Evolutionary conservation across 2,888 invertebrate genomes (phyloP), one percentile per base, ranked within the genome.

Genomic region (Diadromus collaris): DNA sequence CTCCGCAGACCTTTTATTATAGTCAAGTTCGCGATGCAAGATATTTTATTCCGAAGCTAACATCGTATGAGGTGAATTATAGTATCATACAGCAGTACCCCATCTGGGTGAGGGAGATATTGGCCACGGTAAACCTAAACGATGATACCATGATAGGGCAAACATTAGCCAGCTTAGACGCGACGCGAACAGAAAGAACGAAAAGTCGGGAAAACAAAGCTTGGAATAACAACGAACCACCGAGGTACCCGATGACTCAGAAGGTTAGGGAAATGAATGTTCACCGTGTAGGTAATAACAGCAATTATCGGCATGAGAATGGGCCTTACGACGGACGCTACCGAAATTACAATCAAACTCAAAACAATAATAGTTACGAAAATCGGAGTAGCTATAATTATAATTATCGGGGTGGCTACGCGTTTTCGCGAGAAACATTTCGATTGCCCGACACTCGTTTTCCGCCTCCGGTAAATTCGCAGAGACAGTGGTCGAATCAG

Each of bases 1-100:
- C 76, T 5, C 16, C 74, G 19, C 77, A 80, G 13, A 69, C 77
- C 7, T 80, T 44, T 46, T 80, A 65, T 54, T 77, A 71, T 13
- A n/a, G 65, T 32, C 71, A 77, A 32, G 19, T 71, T 5, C 48
- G 27, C 13, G 71, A 71, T 10, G 70, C 71, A 2, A 7, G 38
- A 13, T 58, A 63, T 65, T 71, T 76, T 19, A 34, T 61, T 27
- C 77, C 77, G 16, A 32, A 64, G 16, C 34, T 77, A 21, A 27
- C 64, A 2, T 6, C 38, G 0, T 77, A 77, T 48, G 71, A 77
- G 19, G 32, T 77, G 3, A 77, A 77, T 65, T 77, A 77, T 29
- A 71, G 27, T 13, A 71, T 77, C 2, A 44, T 71, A 6, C 70
- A 77, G 29, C 77, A 77, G 60, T 72, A 64, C 5, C 70, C 70